Evolutionary conservation across 2,113 vertebrate species (phyloP), one percentile per base, ranked within the genome.

Genomic region (Eidolon helvum): DNA sequence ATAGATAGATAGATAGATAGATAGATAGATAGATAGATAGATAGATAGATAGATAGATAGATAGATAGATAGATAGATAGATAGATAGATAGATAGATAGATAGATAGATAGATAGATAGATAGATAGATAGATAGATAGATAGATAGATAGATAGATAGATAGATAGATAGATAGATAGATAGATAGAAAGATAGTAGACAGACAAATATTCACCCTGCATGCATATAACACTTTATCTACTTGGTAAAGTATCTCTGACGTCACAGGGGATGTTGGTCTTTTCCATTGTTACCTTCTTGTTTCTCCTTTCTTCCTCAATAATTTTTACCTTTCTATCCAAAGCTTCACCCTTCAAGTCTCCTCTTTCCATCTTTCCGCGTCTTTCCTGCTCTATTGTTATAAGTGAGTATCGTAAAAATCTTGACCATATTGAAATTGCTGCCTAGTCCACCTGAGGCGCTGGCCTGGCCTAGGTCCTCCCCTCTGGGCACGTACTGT

Each of bases 371-470:
- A 45, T 40, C 26, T 53, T 24, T 43, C 22, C 7, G 7, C 7
- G 24, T 14, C 50, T 69, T 38, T 53, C 28, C 26, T 35, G 0
- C 35, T 22, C 8, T 22, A 30, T 45, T 50, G 14, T 45, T 21
- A 24, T 4, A 48, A 24, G 22, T 2, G 43, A 55, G 19, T 10
- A 57, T 0, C 45, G 26, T 45, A 53, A 65, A 53, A 48, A 26
- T 18, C 6, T 7, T 12, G 33, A 24, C 14, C 4, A 28, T 24
- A 18, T 10, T 30, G 16, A 61, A 92, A 72, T 0, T 1, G 65
- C 48, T 8, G 0, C 35, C 2, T 61, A 14, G 40, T 66, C 28
- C 16, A 30, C 1, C 3, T 14, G 0, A 33, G 50, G 22, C 5
- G 14, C 15, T n/a, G 33, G 10, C 7, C 33, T 72, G n/a, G 61